Conservation (phyloP, 2,888 invertebrate species). For the Gonocerus acuteangulatus region DNA sequence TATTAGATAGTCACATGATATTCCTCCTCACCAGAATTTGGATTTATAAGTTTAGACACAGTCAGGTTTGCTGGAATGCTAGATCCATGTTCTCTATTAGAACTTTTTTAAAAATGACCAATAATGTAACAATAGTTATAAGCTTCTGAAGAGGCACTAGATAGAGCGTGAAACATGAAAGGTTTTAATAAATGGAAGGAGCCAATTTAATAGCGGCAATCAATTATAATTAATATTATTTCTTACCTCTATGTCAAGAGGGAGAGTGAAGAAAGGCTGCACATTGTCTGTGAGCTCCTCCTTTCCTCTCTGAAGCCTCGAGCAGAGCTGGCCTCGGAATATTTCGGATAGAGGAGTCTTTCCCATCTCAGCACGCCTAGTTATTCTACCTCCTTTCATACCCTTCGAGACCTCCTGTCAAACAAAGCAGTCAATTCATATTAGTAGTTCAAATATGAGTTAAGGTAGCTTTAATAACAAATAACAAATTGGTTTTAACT, state of each 20-base stretch:
- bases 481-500: not conserved
- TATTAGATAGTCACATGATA: too few species aligned
- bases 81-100: too few species aligned
- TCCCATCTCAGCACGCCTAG: slow-evolving; percentile 71
- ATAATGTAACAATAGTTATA: too few species aligned
- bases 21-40: too few species aligned
- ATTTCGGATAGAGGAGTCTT: slow-evolving; percentile 86
- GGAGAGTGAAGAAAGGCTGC: slow-evolving; percentile 91
- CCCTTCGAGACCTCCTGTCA: slow-evolving; percentile 24
- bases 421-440: not conserved
- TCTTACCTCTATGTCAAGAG: slow-evolving; percentile 82
- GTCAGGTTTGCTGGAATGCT: too few species aligned
- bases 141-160: too few species aligned
- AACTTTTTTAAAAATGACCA: too few species aligned
- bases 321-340: slow-evolving; percentile 84
- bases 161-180: too few species aligned
- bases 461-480: not conserved
- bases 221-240: too few species aligned
- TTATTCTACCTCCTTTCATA: slow-evolving; percentile 55
- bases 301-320: slow-evolving; percentile 63
- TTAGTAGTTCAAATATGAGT: not conserved
- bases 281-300: slow-evolving; percentile 72
- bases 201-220: too few species aligned
- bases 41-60: too few species aligned
- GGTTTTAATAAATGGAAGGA: too few species aligned